Conservation (phyloP, 2,888 invertebrate species). For the Merodon equestris region DNA sequence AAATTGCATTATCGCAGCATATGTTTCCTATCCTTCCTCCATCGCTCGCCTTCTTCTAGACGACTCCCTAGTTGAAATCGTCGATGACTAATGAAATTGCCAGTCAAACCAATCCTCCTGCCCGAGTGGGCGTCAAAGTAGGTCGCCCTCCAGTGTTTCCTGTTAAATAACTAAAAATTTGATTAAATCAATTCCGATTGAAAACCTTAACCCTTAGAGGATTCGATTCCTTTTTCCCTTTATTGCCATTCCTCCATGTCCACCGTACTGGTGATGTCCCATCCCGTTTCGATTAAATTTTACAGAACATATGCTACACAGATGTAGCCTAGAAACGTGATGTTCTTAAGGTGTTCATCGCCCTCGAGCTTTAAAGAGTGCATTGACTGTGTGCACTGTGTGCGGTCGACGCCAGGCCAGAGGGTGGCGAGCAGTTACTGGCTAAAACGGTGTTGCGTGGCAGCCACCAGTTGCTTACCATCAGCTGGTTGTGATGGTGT, state of each 20-base stretch:
- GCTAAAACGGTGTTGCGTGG: slow-evolving; percentile 47
- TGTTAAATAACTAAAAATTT: slow-evolving; percentile 71
- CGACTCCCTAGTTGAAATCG: background rate
- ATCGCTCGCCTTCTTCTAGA: background rate
- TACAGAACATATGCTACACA: slow-evolving; percentile 47
- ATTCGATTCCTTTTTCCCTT: slow-evolving; percentile 14
- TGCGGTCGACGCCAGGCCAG: slow-evolving; percentile 1
- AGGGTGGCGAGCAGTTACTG: background rate
- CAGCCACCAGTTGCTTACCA: slow-evolving; percentile 56
- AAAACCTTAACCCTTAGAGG: slow-evolving; percentile 71
- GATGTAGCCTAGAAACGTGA: slow-evolving; percentile 41
- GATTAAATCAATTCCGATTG: slow-evolving; percentile 75
- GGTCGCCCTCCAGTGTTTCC: slow-evolving; percentile 48
- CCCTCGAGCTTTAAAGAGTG: slow-evolving; percentile 58
- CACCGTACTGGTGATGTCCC: slow-evolving; percentile 2
- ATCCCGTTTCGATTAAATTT: slow-evolving; percentile 42
- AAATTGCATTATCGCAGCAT: slow-evolving; percentile 50
- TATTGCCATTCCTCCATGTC: background rate
- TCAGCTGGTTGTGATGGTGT: slow-evolving; percentile 8
- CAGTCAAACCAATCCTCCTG: slow-evolving; percentile 32
- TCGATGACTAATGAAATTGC: slow-evolving; percentile 44
- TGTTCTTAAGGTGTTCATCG: slow-evolving; percentile 59
- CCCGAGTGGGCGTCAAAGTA: slow-evolving; percentile 39
- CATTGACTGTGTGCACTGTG: slow-evolving; percentile 60
- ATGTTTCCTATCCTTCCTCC: slow-evolving; percentile 32